Evolutionary conservation across 2,888 invertebrate species (phyloP), one percentile per base, ranked within the genome.

Genomic region (Drosophila prolongata): DNA sequence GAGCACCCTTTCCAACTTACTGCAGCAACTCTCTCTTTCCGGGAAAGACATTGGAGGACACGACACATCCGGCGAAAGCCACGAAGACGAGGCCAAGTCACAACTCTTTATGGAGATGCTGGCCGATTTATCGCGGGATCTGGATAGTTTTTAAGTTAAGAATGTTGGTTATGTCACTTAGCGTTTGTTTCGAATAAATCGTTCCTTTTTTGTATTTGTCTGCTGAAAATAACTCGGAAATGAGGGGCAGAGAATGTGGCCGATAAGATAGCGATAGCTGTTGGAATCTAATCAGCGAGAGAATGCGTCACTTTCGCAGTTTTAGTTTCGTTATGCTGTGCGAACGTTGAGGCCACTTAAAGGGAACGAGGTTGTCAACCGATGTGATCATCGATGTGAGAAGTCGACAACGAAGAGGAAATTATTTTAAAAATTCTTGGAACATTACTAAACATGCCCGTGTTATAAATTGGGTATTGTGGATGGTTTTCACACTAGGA

Each of bases 61-160:
- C 11, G 27, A 57, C 50, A 13, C 46, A 27, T 40, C 13, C 2
- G 61, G 49, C 4, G 52, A 52, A 6, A 70, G 76, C 13, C 76
- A 70, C 6, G 84, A 86, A 16, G 89, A 88, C 27, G 79, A 87
- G 62, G 89, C 75, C 27, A 91, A 91, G 59, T 91, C 92, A n/a
- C 86, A 89, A 67, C 80, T 92, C 47, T 92, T 92, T 59, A 91
- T 92, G 90, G 92, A 92, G 80, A 86, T 91, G 78, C 79, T 92
- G 55, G 90, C 91, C 3, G 92, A 92, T 79, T 81, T 92, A 13
- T 89, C 92, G 4, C 86, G 91, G 68, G 91, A 92, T 78, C 75
- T 92, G 66, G 92, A 92, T 84, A 84, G 72, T 64, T 85, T 77
- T 87, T 79, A 76, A 79, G 57, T 19, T 6, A 52, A 19, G 37